Conservation (phyloP, 2,113 vertebrate species). For the Erpornis zantholeuca region DNA sequence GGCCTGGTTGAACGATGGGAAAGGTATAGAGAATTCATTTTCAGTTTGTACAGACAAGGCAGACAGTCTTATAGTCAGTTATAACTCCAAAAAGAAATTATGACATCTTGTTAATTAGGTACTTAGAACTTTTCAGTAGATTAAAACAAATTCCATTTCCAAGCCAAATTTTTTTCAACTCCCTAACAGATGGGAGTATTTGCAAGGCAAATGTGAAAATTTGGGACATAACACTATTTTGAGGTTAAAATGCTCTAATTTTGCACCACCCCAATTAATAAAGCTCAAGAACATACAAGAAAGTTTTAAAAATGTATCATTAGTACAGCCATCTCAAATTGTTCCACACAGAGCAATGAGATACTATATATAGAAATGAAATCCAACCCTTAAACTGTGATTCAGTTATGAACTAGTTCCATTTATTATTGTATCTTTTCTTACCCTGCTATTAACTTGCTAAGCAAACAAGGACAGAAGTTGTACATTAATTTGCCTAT, state of each 20-base stretch:
- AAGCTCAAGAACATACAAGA: not conserved
- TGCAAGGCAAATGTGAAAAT: not conserved
- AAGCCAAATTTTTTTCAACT: not conserved
- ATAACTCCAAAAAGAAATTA: not conserved
- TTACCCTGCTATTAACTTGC: not conserved
- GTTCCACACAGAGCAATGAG: not conserved
- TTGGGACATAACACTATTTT: not conserved
- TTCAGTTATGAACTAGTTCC: not conserved
- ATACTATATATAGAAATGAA: not conserved
- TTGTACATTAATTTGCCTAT: not conserved
- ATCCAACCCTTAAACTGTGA: not conserved
- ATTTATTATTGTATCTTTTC: not conserved
- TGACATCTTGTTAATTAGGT: not conserved
- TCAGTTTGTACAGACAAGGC: not conserved
- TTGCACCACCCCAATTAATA: not conserved
- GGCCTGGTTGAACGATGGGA: not conserved
- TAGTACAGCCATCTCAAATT: not conserved
- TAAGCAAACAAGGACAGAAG: not conserved
- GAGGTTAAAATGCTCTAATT: not conserved
- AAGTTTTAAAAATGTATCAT: not conserved
- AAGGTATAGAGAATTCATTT: not conserved
- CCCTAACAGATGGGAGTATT: not conserved
- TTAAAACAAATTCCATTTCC: not conserved
- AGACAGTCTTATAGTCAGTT: not conserved
- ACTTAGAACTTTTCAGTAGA: not conserved